Conservation (phyloP, 2,113 vertebrate genomes). For the Corythornis vintsioides region DNA sequence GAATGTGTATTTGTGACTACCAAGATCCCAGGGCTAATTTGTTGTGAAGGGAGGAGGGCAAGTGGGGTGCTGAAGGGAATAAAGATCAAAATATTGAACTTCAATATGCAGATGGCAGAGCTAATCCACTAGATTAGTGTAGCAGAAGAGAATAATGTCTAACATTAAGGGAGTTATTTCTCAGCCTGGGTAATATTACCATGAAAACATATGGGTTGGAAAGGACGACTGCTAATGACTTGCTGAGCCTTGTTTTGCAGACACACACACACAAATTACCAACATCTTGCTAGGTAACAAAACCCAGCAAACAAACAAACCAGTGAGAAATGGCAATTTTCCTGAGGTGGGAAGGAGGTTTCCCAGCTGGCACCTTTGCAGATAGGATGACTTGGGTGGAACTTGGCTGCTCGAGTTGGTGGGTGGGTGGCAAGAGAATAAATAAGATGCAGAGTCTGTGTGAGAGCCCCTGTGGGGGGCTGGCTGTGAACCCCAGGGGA, state of each 20-base stretch:
- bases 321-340: background rate
- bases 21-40: background rate
- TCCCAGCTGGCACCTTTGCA: background rate
- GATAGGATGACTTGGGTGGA: background rate
- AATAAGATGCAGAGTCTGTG: background rate
- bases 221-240: background rate
- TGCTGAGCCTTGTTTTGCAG: background rate
- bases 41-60: background rate
- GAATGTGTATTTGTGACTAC: background rate
- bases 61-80: background rate
- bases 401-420: background rate
- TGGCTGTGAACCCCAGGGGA: background rate
- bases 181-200: background rate
- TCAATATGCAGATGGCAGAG: background rate
- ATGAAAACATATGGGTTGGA: background rate
- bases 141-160: slow-evolving; percentile 32
- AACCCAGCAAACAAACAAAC: no score
- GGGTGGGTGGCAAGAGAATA: background rate
- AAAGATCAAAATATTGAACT: background rate
- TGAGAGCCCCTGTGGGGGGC: background rate
- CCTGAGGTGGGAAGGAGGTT: background rate
- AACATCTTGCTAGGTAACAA: background rate
- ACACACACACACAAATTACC: background rate
- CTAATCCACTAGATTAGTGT: background rate
- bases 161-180: background rate